Conservation (phyloP, 2,888 invertebrate species). For the Tholera decimalis region DNA sequence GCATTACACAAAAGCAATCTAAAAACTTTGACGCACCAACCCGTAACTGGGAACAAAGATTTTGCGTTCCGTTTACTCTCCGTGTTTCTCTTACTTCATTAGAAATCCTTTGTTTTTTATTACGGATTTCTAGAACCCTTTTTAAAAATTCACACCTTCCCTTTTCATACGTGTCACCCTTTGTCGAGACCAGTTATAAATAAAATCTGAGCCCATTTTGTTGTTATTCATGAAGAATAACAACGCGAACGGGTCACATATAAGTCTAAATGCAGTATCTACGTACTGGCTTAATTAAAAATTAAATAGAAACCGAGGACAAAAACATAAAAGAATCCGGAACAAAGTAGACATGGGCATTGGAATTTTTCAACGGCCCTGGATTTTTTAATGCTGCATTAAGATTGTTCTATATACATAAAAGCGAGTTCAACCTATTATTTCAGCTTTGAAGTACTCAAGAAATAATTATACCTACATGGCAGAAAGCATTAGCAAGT, state of each 20-base stretch:
- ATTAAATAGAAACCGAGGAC: conserved; percentile 1
- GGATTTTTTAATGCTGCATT: conserved; percentile 42
- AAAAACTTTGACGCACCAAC: conserved; percentile 48
- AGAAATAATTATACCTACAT: background rate
- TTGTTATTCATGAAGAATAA: conserved; percentile 40
- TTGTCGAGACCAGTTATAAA: conserved; percentile 60
- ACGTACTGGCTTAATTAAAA: conserved; percentile 44
- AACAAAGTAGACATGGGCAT: conserved; percentile 35
- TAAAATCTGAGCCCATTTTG: conserved; percentile 62
- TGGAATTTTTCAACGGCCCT: too few species aligned
- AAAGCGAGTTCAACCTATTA: background rate
- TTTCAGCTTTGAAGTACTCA: background rate
- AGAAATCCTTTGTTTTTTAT: conserved; percentile 66
- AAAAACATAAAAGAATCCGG: conserved; percentile 18
- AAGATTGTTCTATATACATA: conserved; percentile 18
- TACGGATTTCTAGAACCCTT: conserved; percentile 63
- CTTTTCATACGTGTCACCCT: conserved; percentile 63
- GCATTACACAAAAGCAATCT: conserved; percentile 56
- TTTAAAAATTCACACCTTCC: conserved; percentile 66
- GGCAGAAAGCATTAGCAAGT: background rate
- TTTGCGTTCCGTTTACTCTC: conserved; percentile 58
- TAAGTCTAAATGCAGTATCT: background rate
- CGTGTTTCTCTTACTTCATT: conserved; percentile 58
- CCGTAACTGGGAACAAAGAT: conserved; percentile 56
- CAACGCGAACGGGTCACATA: conserved; percentile 26